phyloP scores from a whole-genome alignment of 2,797 vertebrate species.

The Toxotes lorentzi region DNA sequence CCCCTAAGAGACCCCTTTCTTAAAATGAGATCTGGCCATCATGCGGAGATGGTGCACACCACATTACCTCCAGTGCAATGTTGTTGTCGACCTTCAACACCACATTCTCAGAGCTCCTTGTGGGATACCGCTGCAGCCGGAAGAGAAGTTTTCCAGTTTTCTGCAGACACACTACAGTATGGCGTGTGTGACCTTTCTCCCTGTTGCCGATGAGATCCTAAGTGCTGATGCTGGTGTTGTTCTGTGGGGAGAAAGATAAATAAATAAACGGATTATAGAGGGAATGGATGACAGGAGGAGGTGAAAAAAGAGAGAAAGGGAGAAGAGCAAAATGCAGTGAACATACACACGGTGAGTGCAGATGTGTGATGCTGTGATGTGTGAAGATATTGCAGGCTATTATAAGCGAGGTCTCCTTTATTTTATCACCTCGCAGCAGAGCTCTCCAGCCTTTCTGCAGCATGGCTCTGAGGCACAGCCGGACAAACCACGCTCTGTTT shows the following conservation, averaged over 20 bases:
- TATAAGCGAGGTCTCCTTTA: slow-evolving; percentile 77
- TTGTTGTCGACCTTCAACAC: slow-evolving; percentile 70
- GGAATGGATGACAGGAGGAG: slow-evolving; percentile 35
- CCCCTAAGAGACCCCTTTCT: slow-evolving; percentile 54
- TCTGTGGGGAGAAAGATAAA: slow-evolving; percentile 68
- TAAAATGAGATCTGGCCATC: slow-evolving; percentile 52
- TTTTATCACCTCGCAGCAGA: slow-evolving; percentile 80
- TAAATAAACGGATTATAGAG: slow-evolving; percentile 70
- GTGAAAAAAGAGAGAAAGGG: slow-evolving; percentile 48
- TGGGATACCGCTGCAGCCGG: slow-evolving; percentile 54
- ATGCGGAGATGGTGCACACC: slow-evolving; percentile 28
- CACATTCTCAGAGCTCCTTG: slow-evolving; percentile 47
- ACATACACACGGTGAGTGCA: slow-evolving; percentile 67
- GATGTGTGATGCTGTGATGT: slow-evolving; percentile 79
- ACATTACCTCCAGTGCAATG: slow-evolving; percentile 55
- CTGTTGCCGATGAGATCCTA: slow-evolving; percentile 73
- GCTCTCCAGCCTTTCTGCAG: slow-evolving; percentile 60
- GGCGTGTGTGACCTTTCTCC: slow-evolving; percentile 63
- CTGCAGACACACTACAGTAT: slow-evolving; percentile 38
- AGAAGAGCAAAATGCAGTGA: slow-evolving; percentile 66
- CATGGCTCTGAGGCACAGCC: slow-evolving; percentile 60
- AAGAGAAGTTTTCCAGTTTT: slow-evolving; percentile 52
- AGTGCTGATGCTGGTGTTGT: slow-evolving; percentile 77
- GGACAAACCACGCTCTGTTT: slow-evolving; percentile 56
- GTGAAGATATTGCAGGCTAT: slow-evolving; percentile 79